Evolutionary conservation across 2,888 invertebrate genomes (phyloP).

Genomic region (Danaus chrysippus): DNA sequence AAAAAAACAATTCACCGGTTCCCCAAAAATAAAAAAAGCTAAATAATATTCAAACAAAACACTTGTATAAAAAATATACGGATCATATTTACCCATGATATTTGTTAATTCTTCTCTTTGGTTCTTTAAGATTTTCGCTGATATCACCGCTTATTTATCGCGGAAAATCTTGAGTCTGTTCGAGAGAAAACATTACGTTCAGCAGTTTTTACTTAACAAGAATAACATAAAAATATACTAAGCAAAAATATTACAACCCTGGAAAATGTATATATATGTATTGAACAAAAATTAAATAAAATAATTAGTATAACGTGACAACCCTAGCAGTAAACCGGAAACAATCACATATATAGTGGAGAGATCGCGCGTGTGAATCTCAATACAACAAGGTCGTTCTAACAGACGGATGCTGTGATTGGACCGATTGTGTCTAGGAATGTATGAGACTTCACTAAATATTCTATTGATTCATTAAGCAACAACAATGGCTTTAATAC

Average conservation of each 20-base stretch:
- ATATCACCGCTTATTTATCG: neutral
- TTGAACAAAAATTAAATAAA: neutral
- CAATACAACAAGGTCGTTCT: constrained; percentile 25
- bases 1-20: neutral
- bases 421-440: neutral
- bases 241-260: neutral
- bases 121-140: constrained; percentile 4
- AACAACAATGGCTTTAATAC: no score
- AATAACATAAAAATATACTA: no score
- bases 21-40: neutral
- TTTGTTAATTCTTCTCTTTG: neutral
- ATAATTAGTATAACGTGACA: neutral
- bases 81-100: constrained; percentile 7
- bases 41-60: neutral
- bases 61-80: neutral
- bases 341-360: constrained; percentile 18
- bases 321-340: constrained; percentile 18
- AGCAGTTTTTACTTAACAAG: neutral
- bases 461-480: no score
- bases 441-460: neutral
- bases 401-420: neutral
- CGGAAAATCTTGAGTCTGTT: constrained; percentile 1
- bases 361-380: constrained; percentile 19
- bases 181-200: constrained; percentile 1
- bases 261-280: neutral